Evolutionary conservation across 2,888 invertebrate species (phyloP).

Genomic region (Vannuccia rotundouncinata): DNA sequence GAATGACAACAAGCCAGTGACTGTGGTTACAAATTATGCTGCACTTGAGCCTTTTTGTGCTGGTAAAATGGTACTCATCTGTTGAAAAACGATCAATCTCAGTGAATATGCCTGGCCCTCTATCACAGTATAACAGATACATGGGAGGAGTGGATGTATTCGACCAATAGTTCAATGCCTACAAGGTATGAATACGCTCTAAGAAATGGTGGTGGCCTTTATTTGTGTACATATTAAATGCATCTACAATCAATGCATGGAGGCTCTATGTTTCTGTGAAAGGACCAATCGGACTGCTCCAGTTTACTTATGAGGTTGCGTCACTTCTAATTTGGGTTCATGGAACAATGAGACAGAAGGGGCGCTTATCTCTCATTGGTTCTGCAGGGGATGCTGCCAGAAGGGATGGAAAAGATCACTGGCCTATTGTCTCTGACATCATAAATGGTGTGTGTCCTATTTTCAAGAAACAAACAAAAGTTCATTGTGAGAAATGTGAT

Average conservation of each 20-base stretch:
- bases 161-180: not conserved
- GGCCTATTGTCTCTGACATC: not conserved
- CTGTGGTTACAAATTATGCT: not conserved
- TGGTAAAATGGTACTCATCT: not conserved
- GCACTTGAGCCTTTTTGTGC: not conserved
- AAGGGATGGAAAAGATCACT: not conserved
- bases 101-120: not conserved
- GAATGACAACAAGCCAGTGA: not conserved
- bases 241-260: not conserved
- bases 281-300: not conserved
- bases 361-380: not conserved
- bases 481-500: not conserved
- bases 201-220: not conserved
- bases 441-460: not conserved
- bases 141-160: not conserved
- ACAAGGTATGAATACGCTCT: not conserved
- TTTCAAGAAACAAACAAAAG: not conserved
- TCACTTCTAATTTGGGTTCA: not conserved
- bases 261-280: not conserved
- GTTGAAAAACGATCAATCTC: not conserved
- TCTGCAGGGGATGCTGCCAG: not conserved
- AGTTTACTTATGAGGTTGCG: not conserved
- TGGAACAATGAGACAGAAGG: not conserved
- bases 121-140: not conserved
- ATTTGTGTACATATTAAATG: not conserved